Evolutionary conservation across 2,113 vertebrate genomes (phyloP).

Genomic region (Nerophis ophidion): DNA sequence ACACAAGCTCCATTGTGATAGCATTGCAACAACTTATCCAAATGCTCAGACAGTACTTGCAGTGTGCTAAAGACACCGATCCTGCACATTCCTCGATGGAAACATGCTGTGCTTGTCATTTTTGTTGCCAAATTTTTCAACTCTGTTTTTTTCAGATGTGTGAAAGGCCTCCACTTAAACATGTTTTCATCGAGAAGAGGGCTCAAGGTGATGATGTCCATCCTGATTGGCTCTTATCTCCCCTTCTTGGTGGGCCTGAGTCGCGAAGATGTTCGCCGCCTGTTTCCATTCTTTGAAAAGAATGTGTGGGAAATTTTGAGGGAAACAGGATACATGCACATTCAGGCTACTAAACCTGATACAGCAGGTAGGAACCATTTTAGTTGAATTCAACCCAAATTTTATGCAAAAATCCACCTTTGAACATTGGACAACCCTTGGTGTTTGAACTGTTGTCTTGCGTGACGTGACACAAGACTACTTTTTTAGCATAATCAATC

Average conservation of each 20-base stretch:
- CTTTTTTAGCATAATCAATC: too few relatives aligned
- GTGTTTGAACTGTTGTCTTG: too few relatives aligned
- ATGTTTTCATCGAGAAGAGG: background rate
- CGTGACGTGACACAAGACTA: too few relatives aligned
- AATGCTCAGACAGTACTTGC: constrained; percentile 21
- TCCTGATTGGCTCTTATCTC: constrained; percentile 75
- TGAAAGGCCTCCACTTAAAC: constrained; percentile 83
- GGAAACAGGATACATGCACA: constrained; percentile 81
- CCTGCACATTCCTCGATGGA: constrained; percentile 13
- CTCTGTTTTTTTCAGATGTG: constrained; percentile 56
- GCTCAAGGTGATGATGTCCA: constrained; percentile 47
- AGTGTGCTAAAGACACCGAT: constrained; percentile 15
- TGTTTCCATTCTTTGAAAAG: constrained; percentile 79
- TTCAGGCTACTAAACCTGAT: constrained; percentile 87
- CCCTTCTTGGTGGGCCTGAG: constrained; percentile 81
- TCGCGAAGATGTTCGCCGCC: constrained; percentile 69
- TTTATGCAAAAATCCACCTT: too few relatives aligned
- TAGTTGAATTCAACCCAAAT: too few relatives aligned
- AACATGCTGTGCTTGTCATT: background rate
- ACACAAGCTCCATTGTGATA: constrained; percentile 5
- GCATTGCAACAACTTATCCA: constrained; percentile 15
- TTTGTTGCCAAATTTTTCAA: background rate
- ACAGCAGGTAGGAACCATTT: constrained; percentile 70
- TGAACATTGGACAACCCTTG: too few relatives aligned
- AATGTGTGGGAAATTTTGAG: constrained; percentile 64